Percentiles rank a stretch among this genome's conserved stretches.
These are phyloP conservation scores for Potamarius usumacintae DNA, from an alignment of 2,113 vertebrate species.

Conservation along the genomic window DNA sequence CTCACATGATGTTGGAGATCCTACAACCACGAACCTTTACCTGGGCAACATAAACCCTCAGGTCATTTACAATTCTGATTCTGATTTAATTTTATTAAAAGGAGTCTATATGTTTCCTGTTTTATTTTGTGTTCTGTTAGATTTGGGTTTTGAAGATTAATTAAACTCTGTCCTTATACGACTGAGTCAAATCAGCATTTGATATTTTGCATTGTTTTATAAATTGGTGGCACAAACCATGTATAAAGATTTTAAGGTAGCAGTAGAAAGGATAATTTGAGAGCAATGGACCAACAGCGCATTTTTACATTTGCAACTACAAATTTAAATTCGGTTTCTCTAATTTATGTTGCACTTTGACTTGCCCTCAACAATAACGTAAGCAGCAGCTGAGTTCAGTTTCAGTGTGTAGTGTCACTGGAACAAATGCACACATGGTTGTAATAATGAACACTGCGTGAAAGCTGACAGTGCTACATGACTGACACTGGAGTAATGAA, in stretches of 20 bases:
- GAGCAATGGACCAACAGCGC: too few species aligned
- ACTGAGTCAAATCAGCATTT: neutral
- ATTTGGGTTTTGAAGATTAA: neutral
- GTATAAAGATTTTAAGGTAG: too few species aligned
- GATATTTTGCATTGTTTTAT: too few species aligned
- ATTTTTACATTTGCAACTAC: too few species aligned
- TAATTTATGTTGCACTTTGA: too few species aligned
- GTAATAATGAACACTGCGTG: neutral
- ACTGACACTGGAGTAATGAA: neutral
- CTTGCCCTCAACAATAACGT: neutral
- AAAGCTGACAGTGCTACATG: neutral
- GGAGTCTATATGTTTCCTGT: neutral
- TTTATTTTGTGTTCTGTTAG: neutral
- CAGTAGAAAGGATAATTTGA: too few species aligned
- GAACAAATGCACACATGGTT: neutral
- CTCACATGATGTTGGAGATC: slow-evolving; percentile 97
- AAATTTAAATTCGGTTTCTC: too few species aligned
- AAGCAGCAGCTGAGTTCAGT: neutral
- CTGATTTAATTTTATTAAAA: neutral
- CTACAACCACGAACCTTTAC: slow-evolving; percentile 96
- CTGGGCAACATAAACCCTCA: slow-evolving; percentile 99
- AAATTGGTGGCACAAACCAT: neutral
- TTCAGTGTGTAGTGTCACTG: neutral
- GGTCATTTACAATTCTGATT: slow-evolving; percentile 65
- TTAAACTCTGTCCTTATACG: too few species aligned